These are phyloP conservation scores for Callinectes sapidus DNA, from an alignment of 2,888 invertebrate genomes.

Conservation along the genomic window DNA sequence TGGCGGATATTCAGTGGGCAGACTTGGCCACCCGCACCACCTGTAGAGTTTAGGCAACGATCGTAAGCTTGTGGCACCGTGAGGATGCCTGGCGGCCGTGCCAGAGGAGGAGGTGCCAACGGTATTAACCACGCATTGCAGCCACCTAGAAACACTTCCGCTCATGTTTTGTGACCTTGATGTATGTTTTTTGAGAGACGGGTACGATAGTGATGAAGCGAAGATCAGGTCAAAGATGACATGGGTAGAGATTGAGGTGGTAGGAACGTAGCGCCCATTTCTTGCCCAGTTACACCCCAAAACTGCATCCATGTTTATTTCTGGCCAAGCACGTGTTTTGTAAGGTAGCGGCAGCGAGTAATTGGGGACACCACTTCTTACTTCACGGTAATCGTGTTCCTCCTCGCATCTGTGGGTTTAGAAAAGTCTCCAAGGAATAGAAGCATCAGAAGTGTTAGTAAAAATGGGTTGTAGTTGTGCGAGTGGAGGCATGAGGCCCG, in stretches of 20 bases:
- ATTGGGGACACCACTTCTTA: not conserved
- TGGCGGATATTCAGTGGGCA: slow-evolving; percentile 31
- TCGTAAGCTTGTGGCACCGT: slow-evolving; percentile 39
- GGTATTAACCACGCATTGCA: slow-evolving; percentile 41
- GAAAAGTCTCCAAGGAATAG: not conserved
- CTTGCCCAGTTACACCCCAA: not conserved
- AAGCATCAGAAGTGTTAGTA: not conserved
- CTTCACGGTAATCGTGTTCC: not conserved
- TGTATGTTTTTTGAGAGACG: not conserved
- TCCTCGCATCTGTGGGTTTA: not conserved
- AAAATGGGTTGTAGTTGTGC: slow-evolving; percentile 46
- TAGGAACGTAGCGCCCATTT: not conserved
- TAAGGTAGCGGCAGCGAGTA: slow-evolving; percentile 37
- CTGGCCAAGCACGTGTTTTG: slow-evolving; percentile 67
- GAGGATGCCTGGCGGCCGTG: slow-evolving; percentile 26
- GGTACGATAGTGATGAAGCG: not conserved
- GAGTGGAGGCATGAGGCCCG: slow-evolving; percentile 44
- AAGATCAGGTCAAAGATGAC: slow-evolving; percentile 51
- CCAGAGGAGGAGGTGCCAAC: slow-evolving; percentile 55
- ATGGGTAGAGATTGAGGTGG: not conserved
- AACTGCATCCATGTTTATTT: slow-evolving; percentile 68
- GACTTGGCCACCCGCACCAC: slow-evolving; percentile 41
- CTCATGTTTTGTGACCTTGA: slow-evolving; percentile 58
- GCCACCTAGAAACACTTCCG: slow-evolving; percentile 57
- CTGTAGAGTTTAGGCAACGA: slow-evolving; percentile 52